A percentile compares a stretch with the other conserved stretches of the same genome.
phyloP scores from a whole-genome alignment of 2,113 vertebrate genomes.

The Pluvialis apricaria region DNA sequence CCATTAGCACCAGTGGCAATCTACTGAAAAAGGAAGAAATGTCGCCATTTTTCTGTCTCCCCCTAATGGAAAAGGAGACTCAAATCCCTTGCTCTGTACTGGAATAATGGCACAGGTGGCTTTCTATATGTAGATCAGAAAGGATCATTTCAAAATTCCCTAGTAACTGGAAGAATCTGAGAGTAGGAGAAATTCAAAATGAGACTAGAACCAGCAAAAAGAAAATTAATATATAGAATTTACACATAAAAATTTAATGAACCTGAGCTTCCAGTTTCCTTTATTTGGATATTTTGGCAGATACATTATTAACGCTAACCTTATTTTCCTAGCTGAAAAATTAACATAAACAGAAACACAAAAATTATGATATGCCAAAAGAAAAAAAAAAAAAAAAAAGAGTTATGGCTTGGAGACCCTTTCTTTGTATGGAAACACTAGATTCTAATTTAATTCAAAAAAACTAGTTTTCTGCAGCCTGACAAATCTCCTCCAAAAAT shows the following conservation, averaged over 20 bases:
- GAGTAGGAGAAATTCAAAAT: not conserved
- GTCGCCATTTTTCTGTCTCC: not conserved
- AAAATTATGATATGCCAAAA: not conserved
- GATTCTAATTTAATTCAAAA: constrained; percentile 61
- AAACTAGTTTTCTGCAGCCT: constrained; percentile 43
- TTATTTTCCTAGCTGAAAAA: constrained; percentile 64
- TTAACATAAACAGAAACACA: constrained; percentile 26
- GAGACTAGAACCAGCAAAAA: not conserved
- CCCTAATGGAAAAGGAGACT: not conserved
- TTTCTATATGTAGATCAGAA: not conserved
- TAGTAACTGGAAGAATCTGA: not conserved
- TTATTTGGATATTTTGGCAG: constrained; percentile 43
- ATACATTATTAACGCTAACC: constrained; percentile 50
- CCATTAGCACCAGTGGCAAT: not conserved
- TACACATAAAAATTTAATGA: constrained; percentile 42
- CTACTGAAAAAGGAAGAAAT: not conserved
- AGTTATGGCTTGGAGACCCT: not conserved
- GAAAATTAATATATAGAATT: constrained; percentile 16
- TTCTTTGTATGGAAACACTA: constrained; percentile 12
- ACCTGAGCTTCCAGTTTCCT: not conserved
- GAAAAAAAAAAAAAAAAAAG: not conserved
- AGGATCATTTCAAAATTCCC: not conserved
- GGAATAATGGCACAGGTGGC: not conserved
- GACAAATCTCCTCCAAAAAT: constrained; percentile 69
- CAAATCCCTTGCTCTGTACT: not conserved